A percentile compares a stretch with the other conserved stretches of the same genome.
phyloP scores from a whole-genome alignment of 2,113 vertebrate species.

The Gila orcuttii region DNA sequence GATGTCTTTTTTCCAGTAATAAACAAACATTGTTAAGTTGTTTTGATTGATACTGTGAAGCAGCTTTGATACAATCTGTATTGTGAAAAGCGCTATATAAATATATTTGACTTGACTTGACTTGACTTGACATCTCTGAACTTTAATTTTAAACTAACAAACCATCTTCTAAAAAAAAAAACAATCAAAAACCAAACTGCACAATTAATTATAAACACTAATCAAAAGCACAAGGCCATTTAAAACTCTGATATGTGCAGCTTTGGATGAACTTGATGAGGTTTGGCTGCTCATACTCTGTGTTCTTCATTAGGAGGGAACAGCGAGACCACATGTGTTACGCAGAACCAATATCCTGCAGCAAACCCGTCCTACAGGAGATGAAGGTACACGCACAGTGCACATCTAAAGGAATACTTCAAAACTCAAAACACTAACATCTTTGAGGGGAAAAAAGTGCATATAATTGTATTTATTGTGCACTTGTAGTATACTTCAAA shows the following conservation, averaged over 20 bases:
- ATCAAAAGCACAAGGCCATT: neutral
- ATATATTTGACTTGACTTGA: no score
- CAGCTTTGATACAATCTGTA: no score
- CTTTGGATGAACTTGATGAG: neutral
- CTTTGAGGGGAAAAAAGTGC: no score
- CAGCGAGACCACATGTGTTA: conserved; percentile 74
- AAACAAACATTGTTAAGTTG: no score
- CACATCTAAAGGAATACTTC: neutral
- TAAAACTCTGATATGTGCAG: neutral
- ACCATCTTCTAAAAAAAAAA: neutral
- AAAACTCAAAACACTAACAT: neutral
- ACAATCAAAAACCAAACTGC: neutral
- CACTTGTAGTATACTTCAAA: neutral
- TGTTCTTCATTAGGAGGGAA: conserved; percentile 64
- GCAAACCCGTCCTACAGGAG: conserved; percentile 58
- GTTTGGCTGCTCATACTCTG: neutral
- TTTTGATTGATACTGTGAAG: no score
- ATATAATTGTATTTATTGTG: neutral
- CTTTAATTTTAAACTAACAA: neutral
- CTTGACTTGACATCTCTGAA: no score
- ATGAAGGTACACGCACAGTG: conserved; percentile 56
- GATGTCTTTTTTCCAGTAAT: no score
- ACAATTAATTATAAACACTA: neutral
- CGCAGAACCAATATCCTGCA: conserved; percentile 62
- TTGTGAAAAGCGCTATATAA: no score